Conservation (phyloP, 2,113 vertebrate genomes). For the Sterna hirundo region DNA sequence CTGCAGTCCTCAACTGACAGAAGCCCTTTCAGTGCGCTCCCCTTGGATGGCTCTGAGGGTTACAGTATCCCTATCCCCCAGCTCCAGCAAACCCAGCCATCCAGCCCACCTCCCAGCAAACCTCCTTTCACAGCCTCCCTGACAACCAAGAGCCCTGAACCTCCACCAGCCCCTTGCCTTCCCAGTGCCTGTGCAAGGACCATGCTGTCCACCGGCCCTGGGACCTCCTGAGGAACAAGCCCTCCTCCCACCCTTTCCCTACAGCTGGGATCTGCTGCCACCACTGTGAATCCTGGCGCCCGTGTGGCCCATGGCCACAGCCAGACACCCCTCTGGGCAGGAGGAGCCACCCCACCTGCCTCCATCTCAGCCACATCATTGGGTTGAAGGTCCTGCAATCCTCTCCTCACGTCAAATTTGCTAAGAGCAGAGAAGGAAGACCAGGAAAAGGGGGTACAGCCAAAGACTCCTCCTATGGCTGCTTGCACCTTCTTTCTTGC, state of each 20-base stretch:
- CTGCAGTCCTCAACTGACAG: accelerated
- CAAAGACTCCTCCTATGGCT: background rate
- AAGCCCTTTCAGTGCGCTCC: background rate
- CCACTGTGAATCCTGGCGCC: background rate
- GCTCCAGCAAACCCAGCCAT: background rate
- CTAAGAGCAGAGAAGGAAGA: background rate
- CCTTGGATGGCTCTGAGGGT: background rate
- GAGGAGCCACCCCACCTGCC: background rate
- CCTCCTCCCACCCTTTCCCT: background rate
- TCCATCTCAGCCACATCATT: background rate
- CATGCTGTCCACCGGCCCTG: background rate
- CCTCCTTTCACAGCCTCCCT: background rate
- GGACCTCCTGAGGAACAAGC: background rate
- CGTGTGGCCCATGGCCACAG: accelerated
- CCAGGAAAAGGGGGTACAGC: background rate
- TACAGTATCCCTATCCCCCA: background rate
- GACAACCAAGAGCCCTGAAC: background rate
- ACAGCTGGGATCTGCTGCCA: background rate
- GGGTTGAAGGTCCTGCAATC: background rate
- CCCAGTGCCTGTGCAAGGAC: background rate
- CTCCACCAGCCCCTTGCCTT: background rate
- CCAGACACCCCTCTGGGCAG: background rate
- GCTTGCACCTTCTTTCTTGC: background rate
- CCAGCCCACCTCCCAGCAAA: background rate
- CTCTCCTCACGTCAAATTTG: background rate